Conservation (phyloP, 2,797 vertebrate species). For the Enteromius trimaculatus region DNA sequence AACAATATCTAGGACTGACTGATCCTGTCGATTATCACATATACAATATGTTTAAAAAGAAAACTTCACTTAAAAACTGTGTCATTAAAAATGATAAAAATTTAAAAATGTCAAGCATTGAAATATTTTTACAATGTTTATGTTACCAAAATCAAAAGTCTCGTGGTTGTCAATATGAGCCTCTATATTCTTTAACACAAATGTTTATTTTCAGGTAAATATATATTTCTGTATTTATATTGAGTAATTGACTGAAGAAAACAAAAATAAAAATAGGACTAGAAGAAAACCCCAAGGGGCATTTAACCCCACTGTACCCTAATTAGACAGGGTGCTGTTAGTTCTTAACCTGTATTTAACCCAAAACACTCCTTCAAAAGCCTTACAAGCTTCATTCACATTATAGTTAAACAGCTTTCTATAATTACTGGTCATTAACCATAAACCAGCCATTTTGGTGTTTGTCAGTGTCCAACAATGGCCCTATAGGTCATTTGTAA, state of each 20-base stretch:
- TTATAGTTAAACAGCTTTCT: constrained; percentile 1
- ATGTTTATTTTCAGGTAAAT: background rate
- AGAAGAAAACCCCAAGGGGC: background rate
- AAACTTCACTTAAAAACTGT: background rate
- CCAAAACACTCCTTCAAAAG: background rate
- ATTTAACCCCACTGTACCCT: background rate
- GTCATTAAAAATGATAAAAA: background rate
- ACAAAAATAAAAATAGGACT: background rate
- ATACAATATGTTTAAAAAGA: no score
- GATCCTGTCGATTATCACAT: background rate
- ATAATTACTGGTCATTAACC: background rate
- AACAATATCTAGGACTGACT: background rate
- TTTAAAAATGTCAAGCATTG: background rate
- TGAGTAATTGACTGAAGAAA: background rate
- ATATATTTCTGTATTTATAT: background rate
- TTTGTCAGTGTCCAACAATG: constrained; percentile 17
- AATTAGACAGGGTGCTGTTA: background rate
- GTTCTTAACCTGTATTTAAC: background rate
- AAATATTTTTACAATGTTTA: background rate
- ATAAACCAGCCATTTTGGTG: background rate
- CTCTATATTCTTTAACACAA: background rate
- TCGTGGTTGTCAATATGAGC: background rate
- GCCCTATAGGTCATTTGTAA: background rate
- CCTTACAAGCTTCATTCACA: background rate
- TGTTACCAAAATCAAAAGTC: background rate